These are phyloP conservation scores for Thunnus maccoyii DNA, from an alignment of 2,113 vertebrate genomes.

Conservation along the genomic window DNA sequence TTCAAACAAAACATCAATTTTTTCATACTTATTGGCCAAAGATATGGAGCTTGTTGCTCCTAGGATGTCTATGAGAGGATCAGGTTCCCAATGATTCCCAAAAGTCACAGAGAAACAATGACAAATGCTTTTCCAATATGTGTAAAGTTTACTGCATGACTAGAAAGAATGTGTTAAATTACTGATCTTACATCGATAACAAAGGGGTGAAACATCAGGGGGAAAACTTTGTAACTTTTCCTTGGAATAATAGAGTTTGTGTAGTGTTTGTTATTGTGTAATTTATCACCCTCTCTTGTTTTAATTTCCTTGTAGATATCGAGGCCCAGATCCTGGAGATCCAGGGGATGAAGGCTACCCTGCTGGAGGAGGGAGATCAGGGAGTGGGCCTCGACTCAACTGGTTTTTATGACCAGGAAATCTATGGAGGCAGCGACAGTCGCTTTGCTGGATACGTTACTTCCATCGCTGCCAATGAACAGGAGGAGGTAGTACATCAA, in stretches of 20 bases:
- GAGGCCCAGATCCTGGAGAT: conserved; percentile 99
- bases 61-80: no score
- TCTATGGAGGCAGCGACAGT: conserved; percentile 97
- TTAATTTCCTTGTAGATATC: conserved; percentile 86
- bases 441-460: conserved; percentile 98
- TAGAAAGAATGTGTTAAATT: not conserved
- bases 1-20: not conserved
- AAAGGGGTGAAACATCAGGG: no score
- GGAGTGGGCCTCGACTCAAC: conserved; percentile 98
- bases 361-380: conserved; percentile 90
- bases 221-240: no score
- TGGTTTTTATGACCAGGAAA: conserved; percentile 97
- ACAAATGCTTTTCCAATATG: not conserved
- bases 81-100: not conserved
- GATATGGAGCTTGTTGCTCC: not conserved
- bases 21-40: no score
- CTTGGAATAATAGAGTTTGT: not conserved
- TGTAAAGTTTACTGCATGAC: not conserved
- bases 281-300: not conserved
- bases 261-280: not conserved
- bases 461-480: conserved; percentile 97
- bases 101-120: not conserved
- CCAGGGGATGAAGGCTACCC: conserved; percentile 96
- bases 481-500: conserved; percentile 91
- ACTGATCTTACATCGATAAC: not conserved